phyloP scores from a whole-genome alignment of 2,797 vertebrate genomes.

The Pangasius larnaudii region DNA sequence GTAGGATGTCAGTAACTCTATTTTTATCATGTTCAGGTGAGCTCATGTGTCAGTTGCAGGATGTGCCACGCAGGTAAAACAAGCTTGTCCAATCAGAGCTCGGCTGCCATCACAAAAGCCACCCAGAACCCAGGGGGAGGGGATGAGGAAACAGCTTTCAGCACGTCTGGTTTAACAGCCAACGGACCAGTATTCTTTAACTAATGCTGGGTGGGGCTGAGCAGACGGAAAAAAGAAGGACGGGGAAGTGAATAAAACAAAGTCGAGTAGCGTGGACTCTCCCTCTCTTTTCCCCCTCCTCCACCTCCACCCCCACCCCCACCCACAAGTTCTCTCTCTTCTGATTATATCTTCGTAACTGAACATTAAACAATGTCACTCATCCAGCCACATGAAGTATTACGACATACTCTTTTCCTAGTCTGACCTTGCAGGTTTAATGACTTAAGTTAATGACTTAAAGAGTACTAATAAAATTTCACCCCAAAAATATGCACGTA shows the following conservation, averaged over 20 bases:
- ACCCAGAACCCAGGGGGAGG: conserved; percentile 66
- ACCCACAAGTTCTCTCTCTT: conserved; percentile 19
- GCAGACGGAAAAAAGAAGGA: conserved; percentile 57
- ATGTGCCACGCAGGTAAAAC: conserved; percentile 76
- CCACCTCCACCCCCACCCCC: not conserved
- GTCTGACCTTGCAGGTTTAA: conserved; percentile 10
- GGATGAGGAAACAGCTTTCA: conserved; percentile 73
- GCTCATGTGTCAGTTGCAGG: conserved; percentile 76
- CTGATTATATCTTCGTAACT: conserved; percentile 29
- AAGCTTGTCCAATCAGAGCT: conserved; percentile 70
- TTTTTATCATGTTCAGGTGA: conserved; percentile 65
- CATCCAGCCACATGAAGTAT: not conserved
- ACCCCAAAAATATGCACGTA: too few relatives aligned
- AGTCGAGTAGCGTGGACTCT: conserved; percentile 39
- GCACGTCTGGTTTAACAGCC: conserved; percentile 79
- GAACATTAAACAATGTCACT: conserved; percentile 21
- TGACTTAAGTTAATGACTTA: not conserved
- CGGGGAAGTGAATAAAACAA: conserved; percentile 52
- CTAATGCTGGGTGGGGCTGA: conserved; percentile 70
- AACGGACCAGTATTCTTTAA: conserved; percentile 76
- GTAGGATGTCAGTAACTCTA: conserved; percentile 53
- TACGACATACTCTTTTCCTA: not conserved
- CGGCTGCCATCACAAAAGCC: conserved; percentile 69
- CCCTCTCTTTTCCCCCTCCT: not conserved
- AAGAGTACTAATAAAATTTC: not conserved